These are phyloP conservation scores for Cremastinae sp. DNA, from an alignment of 2,888 invertebrate genomes.

Conservation along the genomic window DNA sequence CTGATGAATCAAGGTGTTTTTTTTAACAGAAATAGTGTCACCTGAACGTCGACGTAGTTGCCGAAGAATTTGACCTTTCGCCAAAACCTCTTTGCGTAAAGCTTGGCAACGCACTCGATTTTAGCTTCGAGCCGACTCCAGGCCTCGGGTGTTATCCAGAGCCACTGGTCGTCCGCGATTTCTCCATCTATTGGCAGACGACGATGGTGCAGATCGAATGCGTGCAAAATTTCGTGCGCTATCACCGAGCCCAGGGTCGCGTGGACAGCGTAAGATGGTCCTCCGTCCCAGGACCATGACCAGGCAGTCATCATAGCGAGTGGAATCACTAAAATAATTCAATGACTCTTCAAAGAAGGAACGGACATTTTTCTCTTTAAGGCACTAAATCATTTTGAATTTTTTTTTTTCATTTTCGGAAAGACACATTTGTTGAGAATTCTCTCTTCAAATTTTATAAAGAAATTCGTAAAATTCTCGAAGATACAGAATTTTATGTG, in stretches of 20 bases:
- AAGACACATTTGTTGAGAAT: too few relatives aligned
- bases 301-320: conserved; percentile 81
- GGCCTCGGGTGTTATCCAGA: conserved; percentile 79
- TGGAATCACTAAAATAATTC: conserved; percentile 78
- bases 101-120: conserved; percentile 80
- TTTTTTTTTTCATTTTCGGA: too few relatives aligned
- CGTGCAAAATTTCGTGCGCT: conserved; percentile 82
- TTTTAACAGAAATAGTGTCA: too few relatives aligned
- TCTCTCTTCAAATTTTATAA: too few relatives aligned
- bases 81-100: conserved; percentile 80
- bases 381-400: too few relatives aligned
- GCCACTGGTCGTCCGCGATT: conserved; percentile 72
- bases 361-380: too few relatives aligned
- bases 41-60: conserved; percentile 80
- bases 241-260: conserved; percentile 81
- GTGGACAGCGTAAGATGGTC: conserved; percentile 81
- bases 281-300: conserved; percentile 80
- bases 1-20: too few relatives aligned
- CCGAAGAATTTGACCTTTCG: conserved; percentile 80
- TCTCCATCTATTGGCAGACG: conserved; percentile 76
- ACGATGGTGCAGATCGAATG: conserved; percentile 79
- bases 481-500: too few relatives aligned
- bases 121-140: conserved; percentile 79
- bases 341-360: background rate
- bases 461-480: too few relatives aligned